Evolutionary conservation across 2,888 invertebrate genomes (phyloP).

Genomic region (Amphipoea oculea): DNA sequence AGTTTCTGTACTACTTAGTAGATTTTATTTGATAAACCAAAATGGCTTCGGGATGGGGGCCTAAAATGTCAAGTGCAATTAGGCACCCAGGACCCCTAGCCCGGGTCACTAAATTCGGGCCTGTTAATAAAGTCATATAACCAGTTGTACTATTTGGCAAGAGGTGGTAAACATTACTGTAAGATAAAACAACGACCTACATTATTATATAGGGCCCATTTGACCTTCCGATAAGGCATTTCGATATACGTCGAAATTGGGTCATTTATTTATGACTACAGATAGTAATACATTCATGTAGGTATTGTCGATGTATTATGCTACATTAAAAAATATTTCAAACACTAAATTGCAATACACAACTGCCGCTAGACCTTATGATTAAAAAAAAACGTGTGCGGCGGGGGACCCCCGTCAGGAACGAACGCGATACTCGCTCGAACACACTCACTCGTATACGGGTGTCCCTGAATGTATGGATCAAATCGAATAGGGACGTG

Average conservation of each 20-base stretch:
- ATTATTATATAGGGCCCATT: constrained; percentile 23
- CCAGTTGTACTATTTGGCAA: constrained; percentile 18
- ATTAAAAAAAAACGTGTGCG: no score
- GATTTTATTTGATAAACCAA: no score
- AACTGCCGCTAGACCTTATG: background rate
- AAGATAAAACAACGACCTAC: constrained; percentile 28
- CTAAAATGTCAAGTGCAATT: no score
- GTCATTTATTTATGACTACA: background rate
- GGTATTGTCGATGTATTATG: background rate
- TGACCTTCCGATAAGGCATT: constrained; percentile 45
- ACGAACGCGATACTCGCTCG: background rate
- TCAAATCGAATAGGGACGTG: no score
- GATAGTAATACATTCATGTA: background rate
- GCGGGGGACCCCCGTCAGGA: background rate
- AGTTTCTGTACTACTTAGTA: no score
- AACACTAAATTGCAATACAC: background rate
- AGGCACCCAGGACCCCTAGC: no score
- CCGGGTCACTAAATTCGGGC: no score
- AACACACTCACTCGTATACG: background rate
- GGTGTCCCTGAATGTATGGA: no score
- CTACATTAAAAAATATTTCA: background rate
- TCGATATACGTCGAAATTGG: constrained; percentile 25
- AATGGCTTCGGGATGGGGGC: no score
- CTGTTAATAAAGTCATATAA: background rate
- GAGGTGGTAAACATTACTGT: constrained; percentile 1